phyloP scores from a whole-genome alignment of 2,797 vertebrate genomes.

The Vipera latastei region DNA sequence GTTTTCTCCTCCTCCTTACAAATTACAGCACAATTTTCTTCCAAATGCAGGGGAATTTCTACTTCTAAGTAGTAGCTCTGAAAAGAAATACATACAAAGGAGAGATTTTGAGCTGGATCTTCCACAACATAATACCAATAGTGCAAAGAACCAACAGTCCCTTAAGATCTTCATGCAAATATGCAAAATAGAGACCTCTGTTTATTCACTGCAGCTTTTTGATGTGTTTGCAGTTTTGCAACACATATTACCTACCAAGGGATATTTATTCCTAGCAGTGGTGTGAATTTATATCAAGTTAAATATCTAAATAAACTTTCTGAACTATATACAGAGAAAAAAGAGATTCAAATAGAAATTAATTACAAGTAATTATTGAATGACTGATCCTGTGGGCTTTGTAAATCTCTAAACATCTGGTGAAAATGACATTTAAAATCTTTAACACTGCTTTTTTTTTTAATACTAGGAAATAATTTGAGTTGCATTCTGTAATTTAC shows the following conservation, averaged over 20 bases:
- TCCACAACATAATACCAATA: background rate
- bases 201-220: constrained; percentile 35
- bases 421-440: constrained; percentile 13
- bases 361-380: constrained; percentile 19
- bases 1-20: background rate
- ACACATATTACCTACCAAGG: constrained; percentile 17
- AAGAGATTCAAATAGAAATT: constrained; percentile 28
- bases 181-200: constrained; percentile 23
- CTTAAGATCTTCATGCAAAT: constrained; percentile 12
- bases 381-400: background rate
- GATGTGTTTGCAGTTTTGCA: constrained; percentile 36
- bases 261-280: constrained; percentile 12
- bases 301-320: constrained; percentile 13
- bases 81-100: background rate
- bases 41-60: background rate
- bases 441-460: background rate
- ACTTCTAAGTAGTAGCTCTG: background rate
- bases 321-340: constrained; percentile 11
- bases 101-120: background rate
- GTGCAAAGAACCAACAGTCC: constrained; percentile 27
- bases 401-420: constrained; percentile 25
- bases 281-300: constrained; percentile 39
- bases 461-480: background rate
- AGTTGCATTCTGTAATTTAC: background rate
- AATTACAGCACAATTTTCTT: background rate